Percentiles rank a stretch among this genome's conserved stretches.
Conservation (phyloP, 2,888 invertebrate genomes). For the Thera obeliscata region DNA sequence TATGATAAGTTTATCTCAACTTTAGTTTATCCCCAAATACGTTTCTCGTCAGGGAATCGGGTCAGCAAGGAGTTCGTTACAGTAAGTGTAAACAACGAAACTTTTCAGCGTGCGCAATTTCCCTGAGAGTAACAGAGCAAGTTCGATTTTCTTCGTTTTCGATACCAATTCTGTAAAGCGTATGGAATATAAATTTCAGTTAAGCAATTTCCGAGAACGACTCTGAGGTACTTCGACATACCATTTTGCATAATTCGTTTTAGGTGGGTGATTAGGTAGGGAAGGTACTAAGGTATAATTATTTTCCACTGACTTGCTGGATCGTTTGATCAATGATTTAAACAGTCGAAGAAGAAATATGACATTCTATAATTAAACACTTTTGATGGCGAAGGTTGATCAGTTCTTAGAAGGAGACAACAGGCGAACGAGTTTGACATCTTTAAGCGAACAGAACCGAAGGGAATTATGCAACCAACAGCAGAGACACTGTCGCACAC, state of each 20-base stretch:
- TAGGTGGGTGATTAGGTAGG: not conserved
- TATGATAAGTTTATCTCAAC: slow-evolving; percentile 22
- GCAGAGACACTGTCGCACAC: slow-evolving; percentile 45
- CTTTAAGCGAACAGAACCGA: slow-evolving; percentile 47
- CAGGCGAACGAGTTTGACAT: slow-evolving; percentile 39
- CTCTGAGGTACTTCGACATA: slow-evolving; percentile 4
- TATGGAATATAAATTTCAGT: slow-evolving; percentile 9
- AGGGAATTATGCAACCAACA: slow-evolving; percentile 67
- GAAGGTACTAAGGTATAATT: not conserved
- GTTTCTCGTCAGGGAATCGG: slow-evolving; percentile 15
- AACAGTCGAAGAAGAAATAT: slow-evolving; percentile 24
- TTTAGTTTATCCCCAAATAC: slow-evolving; percentile 20
- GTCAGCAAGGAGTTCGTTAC: slow-evolving; percentile 21
- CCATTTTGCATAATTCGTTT: slow-evolving; percentile 19
- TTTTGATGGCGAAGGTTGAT: slow-evolving; percentile 12
- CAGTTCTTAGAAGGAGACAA: slow-evolving; percentile 26
- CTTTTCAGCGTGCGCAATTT: slow-evolving; percentile 22
- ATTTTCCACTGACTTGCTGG: slow-evolving; percentile 21
- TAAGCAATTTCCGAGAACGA: slow-evolving; percentile 19
- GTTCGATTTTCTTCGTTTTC: slow-evolving; percentile 1
- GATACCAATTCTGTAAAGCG: slow-evolving; percentile 10
- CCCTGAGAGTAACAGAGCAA: slow-evolving; percentile 11
- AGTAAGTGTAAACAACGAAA: slow-evolving; percentile 23
- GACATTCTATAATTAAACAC: slow-evolving; percentile 11
- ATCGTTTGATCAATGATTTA: slow-evolving; percentile 24